Percentiles rank a stretch among this genome's conserved stretches.
Evolutionary conservation across 2,797 vertebrate genomes (phyloP).

Genomic region (Clarias pachynema): DNA sequence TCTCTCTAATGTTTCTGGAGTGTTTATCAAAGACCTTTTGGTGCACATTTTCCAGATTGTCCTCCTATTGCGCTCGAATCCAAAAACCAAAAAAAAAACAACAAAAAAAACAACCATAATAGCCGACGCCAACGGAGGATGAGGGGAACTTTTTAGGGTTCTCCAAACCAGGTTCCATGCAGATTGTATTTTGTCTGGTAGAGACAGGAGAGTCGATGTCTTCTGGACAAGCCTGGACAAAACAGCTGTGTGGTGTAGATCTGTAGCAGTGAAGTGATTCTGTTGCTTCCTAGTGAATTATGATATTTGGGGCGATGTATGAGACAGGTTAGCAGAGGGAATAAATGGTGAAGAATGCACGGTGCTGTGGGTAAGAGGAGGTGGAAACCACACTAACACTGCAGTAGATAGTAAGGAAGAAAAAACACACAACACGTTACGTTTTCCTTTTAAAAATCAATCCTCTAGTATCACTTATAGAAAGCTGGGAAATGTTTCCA

Average conservation of each 20-base stretch:
- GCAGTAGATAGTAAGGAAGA: background rate
- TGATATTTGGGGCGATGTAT: background rate
- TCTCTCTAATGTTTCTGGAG: constrained; percentile 47
- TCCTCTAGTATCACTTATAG: background rate
- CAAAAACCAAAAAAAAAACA: background rate
- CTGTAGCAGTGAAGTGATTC: background rate
- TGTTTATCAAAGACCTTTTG: constrained; percentile 43
- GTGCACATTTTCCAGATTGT: constrained; percentile 47
- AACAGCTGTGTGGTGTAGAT: background rate
- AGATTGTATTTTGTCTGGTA: background rate
- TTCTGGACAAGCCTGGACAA: background rate
- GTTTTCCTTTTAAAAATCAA: background rate
- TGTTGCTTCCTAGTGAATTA: background rate
- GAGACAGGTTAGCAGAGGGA: background rate
- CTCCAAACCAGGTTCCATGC: background rate
- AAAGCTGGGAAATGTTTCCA: background rate
- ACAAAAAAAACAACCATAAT: constrained; percentile 16
- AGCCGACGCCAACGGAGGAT: background rate
- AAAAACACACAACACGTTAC: background rate
- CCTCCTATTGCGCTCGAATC: constrained; percentile 24
- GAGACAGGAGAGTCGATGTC: background rate
- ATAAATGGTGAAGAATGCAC: background rate
- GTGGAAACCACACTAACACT: background rate
- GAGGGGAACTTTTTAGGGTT: constrained; percentile 1
- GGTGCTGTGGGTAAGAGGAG: background rate